Evolutionary conservation across 2,888 invertebrate genomes (phyloP).

Genomic region (Spilarctia lutea): DNA sequence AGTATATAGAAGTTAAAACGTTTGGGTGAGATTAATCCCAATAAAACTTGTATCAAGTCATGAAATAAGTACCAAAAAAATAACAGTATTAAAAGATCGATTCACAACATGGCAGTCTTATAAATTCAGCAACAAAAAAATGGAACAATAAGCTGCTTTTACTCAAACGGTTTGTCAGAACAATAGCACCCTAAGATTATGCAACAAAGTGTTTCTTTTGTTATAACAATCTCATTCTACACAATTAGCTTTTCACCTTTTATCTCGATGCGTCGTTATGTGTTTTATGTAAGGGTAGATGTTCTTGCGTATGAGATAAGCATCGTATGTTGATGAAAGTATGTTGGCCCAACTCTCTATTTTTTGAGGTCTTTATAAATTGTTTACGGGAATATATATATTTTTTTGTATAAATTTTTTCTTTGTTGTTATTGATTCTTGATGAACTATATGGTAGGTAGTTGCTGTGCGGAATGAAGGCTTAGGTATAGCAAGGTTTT

Average conservation of each 20-base stretch:
- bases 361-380: background rate
- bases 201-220: slow-evolving; percentile 50
- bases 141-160: slow-evolving; percentile 28
- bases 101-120: background rate
- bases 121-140: slow-evolving; percentile 1
- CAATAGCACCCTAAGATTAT: slow-evolving; percentile 43
- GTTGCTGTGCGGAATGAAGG: background rate
- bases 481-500: background rate
- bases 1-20: no score
- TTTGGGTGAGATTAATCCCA: no score
- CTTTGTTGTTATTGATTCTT: background rate
- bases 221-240: slow-evolving; percentile 41
- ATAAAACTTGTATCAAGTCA: no score
- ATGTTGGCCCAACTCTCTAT: slow-evolving; percentile 15
- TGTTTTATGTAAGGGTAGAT: slow-evolving; percentile 46
- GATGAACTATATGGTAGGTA: background rate
- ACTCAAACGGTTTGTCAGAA: slow-evolving; percentile 32
- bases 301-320: slow-evolving; percentile 34
- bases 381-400: background rate
- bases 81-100: background rate
- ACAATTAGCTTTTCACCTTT: slow-evolving; percentile 46
- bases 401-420: background rate
- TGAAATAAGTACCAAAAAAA: background rate
- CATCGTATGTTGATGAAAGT: slow-evolving; percentile 33
- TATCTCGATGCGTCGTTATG: slow-evolving; percentile 43